Evolutionary conservation across 2,888 invertebrate genomes (phyloP), one percentile per base, ranked within the genome.

Genomic region (Trichacis sp.): DNA sequence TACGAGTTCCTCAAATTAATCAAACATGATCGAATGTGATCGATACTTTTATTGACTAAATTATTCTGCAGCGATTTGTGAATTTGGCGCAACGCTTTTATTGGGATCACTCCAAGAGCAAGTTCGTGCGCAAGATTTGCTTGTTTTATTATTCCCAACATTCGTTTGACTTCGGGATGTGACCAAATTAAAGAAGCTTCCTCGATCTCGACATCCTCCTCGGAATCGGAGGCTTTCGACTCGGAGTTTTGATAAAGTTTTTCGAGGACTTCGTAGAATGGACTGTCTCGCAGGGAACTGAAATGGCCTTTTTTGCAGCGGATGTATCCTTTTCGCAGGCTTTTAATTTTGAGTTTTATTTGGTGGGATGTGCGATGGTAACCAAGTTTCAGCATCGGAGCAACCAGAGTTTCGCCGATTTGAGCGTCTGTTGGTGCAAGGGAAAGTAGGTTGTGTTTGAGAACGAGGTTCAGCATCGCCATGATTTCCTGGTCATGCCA

Each of bases 271-370:
- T 71, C 65, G 19, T 69, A 74, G 46, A 68, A 74, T 1, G 69
- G 54, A 56, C 66, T 71, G 12, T 68, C 63, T 60, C 69, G 70
- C 4, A 67, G 29, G 0, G 49, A 47, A 1, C 60, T 49, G 2
- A 58, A 40, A 0, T 62, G 48, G 1, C 65, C 63, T 17, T 60
- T 65, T 36, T 59, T 55, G 50, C 58, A 73, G 6, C 59, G 52
- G 30, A 70, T 53, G 50, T 67, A 77, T 45, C 62, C 70, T 42
- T 71, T 71, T 17, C 73, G 69, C 12, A 75, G 29, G 12, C 65
- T 70, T 30, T 72, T 73, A 5, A 76, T 45, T 53, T 75, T 75
- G 0, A 72, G 43, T 1, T 72, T 70, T 30, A 76, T 70, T 50
- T 76, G 74, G 29, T 69, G 65, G 14, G 73, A 60, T 0, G 73